A percentile compares a stretch with the other conserved stretches of the same genome.
Conservation (phyloP, 2,888 invertebrate species). For the Pterobdella sp. region DNA sequence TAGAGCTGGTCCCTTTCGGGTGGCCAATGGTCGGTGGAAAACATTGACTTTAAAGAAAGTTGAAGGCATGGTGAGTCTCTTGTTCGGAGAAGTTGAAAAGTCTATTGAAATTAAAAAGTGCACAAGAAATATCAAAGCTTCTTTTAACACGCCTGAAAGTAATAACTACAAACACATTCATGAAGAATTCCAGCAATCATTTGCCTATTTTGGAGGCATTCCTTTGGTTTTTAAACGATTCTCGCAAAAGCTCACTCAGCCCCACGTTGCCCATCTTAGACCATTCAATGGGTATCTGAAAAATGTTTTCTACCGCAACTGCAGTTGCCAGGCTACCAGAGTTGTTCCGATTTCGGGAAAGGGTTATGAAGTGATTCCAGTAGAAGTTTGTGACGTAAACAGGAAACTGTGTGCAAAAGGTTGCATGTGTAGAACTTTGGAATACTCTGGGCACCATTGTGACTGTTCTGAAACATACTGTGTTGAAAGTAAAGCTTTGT, state of each 20-base stretch:
- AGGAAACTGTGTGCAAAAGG: constrained; percentile 33
- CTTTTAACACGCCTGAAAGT: constrained; percentile 42
- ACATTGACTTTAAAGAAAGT: constrained; percentile 68
- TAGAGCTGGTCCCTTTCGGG: constrained; percentile 39
- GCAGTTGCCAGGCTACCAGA: constrained; percentile 43
- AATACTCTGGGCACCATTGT: constrained; percentile 42
- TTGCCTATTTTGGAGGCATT: constrained; percentile 47
- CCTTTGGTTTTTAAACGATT: constrained; percentile 38
- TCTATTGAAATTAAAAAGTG: constrained; percentile 4
- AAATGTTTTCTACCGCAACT: constrained; percentile 48
- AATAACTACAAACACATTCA: constrained; percentile 15
- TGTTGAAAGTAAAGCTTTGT: constrained; percentile 39
- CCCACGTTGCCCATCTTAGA: constrained; percentile 39
- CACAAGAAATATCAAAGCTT: neutral
- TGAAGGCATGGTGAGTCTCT: constrained; percentile 44
- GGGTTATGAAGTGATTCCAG: constrained; percentile 35
- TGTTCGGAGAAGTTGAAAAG: constrained; percentile 40
- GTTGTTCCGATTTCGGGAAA: constrained; percentile 39
- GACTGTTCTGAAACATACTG: constrained; percentile 43
- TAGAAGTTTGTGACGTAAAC: constrained; percentile 41
- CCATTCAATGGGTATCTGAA: constrained; percentile 43
- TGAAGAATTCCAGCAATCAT: constrained; percentile 39
- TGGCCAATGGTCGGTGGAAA: constrained; percentile 86
- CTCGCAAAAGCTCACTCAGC: constrained; percentile 40
- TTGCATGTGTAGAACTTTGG: neutral